Percentiles rank a stretch among this genome's conserved stretches.
phyloP scores from a whole-genome alignment of 2,113 vertebrate species.

The Bos indicus region DNA sequence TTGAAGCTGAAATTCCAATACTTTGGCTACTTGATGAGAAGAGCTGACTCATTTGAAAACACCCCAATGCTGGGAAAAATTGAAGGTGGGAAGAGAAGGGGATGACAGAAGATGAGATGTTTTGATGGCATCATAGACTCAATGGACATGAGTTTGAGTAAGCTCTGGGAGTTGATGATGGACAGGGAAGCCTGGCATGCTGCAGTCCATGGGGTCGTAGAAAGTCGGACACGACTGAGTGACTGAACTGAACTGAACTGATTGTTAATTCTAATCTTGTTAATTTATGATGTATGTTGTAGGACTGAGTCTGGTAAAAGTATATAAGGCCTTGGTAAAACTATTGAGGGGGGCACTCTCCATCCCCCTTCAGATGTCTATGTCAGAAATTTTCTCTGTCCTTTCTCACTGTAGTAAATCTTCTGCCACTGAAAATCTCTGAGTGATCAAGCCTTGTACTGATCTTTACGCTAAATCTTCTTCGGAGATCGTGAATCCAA shows the following conservation, averaged over 20 bases:
- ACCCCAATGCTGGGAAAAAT: too few relatives aligned
- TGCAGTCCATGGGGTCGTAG: too few relatives aligned
- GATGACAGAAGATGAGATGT: too few relatives aligned
- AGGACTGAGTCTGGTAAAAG: background rate
- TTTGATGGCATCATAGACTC: too few relatives aligned
- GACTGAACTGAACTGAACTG: background rate
- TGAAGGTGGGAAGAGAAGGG: too few relatives aligned
- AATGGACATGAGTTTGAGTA: too few relatives aligned
- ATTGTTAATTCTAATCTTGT: background rate
- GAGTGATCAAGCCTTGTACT: background rate
- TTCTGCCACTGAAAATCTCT: background rate
- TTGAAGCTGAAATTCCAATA: too few relatives aligned
- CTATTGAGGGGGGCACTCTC: background rate
- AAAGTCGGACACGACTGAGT: too few relatives aligned
- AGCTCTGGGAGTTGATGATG: too few relatives aligned
- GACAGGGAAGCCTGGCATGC: too few relatives aligned
- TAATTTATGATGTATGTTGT: background rate
- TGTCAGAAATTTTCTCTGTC: background rate
- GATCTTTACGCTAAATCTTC: background rate
- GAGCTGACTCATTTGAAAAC: too few relatives aligned
- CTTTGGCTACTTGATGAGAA: too few relatives aligned
- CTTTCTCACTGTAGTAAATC: background rate
- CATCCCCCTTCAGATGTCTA: background rate
- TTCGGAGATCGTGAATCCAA: background rate
- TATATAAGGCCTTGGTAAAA: background rate